phyloP scores from a whole-genome alignment of 2,797 vertebrate genomes.

The Argya squamiceps region DNA sequence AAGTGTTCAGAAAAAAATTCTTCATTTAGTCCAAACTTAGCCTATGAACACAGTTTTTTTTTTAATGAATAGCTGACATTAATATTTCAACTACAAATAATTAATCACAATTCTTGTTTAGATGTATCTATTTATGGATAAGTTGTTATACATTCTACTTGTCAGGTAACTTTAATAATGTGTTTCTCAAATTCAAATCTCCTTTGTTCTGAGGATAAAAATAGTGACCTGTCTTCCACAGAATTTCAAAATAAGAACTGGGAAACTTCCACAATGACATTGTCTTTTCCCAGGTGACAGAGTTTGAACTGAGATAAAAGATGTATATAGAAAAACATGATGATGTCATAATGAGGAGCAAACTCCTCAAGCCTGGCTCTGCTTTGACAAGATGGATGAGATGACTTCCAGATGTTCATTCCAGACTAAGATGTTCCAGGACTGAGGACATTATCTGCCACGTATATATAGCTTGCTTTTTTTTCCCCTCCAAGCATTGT shows the following conservation, averaged over 20 bases:
- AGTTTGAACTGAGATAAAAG: neutral
- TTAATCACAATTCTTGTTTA: neutral
- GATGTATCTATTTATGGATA: neutral
- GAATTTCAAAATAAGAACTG: neutral
- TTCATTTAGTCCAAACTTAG: neutral
- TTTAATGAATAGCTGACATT: neutral
- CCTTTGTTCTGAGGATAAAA: neutral
- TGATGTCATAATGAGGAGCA: neutral
- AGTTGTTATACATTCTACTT: neutral
- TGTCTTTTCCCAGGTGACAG: slow-evolving; percentile 1
- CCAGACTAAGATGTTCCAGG: neutral
- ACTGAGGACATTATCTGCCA: neutral
- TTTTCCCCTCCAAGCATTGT: neutral
- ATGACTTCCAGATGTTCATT: slow-evolving; percentile 25
- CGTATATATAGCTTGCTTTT: neutral
- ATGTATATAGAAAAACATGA: neutral
- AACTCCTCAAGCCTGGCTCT: neutral
- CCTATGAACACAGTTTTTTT: neutral
- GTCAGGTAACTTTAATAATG: neutral
- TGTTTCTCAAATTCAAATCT: neutral
- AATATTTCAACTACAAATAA: neutral
- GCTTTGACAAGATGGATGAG: neutral
- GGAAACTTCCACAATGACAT: neutral
- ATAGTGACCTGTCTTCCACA: neutral
- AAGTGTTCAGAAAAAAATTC: neutral